A percentile compares a stretch with the other conserved stretches of the same genome.
phyloP scores from a whole-genome alignment of 2,888 invertebrate genomes.

The Hartigia nigra region DNA sequence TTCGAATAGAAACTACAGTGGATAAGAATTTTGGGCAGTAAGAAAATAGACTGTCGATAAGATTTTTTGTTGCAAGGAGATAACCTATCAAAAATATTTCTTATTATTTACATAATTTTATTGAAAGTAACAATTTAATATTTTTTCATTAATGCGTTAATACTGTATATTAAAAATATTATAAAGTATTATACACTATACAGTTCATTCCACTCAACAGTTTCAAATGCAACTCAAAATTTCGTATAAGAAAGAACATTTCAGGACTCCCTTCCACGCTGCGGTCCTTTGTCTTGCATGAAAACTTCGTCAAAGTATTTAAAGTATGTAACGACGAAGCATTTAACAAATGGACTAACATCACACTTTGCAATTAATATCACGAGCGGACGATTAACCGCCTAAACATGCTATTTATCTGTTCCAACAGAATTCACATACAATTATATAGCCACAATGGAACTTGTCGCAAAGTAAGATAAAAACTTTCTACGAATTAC shows the following conservation, averaged over 20 bases:
- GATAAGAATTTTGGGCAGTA: background rate
- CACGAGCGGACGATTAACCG: no score
- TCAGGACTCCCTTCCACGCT: background rate
- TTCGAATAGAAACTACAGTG: background rate
- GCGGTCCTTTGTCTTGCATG: background rate
- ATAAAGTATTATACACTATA: background rate
- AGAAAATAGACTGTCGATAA: background rate
- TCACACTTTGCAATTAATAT: background rate
- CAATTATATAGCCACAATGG: background rate
- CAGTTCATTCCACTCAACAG: background rate
- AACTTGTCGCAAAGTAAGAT: background rate
- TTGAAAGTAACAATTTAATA: background rate
- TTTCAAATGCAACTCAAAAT: background rate
- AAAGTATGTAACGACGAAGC: background rate
- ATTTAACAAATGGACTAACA: background rate
- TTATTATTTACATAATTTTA: background rate
- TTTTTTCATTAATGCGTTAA: background rate
- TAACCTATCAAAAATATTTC: background rate
- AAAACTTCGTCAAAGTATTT: background rate
- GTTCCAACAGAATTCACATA: background rate
- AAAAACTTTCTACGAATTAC: background rate
- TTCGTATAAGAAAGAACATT: background rate
- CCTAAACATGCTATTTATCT: no score
- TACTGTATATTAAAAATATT: no score
- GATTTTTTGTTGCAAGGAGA: background rate